phyloP scores from a whole-genome alignment of 2,113 vertebrate genomes.

The Pithys albifrons region DNA sequence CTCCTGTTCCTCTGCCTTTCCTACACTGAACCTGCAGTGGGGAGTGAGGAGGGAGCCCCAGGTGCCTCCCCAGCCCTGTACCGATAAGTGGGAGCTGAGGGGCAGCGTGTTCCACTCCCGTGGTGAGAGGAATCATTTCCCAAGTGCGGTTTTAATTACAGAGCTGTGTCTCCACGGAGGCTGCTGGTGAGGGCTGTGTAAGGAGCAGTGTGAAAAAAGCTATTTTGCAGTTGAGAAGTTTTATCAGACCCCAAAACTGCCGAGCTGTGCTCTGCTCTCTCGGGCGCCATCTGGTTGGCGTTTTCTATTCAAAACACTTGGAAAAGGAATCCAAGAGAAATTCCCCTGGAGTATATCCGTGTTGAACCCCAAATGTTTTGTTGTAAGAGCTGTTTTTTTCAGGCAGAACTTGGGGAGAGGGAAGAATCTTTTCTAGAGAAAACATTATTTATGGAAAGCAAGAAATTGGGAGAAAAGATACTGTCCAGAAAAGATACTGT shows the following conservation, averaged over 20 bases:
- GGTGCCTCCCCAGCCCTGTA: neutral
- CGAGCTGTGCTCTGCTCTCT: neutral
- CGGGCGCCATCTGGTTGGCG: conserved; percentile 25
- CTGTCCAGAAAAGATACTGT: neutral
- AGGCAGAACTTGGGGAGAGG: neutral
- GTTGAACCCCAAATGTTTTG: neutral
- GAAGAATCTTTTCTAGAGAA: neutral
- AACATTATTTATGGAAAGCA: neutral
- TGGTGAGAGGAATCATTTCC: neutral
- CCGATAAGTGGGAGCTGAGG: neutral
- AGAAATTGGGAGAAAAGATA: neutral
- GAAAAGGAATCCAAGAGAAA: neutral
- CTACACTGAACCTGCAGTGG: fast-evolving
- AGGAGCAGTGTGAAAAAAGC: neutral
- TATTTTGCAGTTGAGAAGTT: neutral
- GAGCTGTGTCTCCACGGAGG: neutral
- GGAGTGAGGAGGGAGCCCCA: fast-evolving
- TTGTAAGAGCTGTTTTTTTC: neutral
- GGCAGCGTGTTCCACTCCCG: fast-evolving
- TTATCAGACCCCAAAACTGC: neutral
- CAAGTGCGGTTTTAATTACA: neutral
- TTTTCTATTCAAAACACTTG: neutral
- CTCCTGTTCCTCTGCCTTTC: neutral
- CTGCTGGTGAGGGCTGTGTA: neutral
- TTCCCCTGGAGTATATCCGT: neutral